Evolutionary conservation across 2,888 invertebrate genomes (phyloP), one percentile per base, ranked within the genome.

Genomic region (Hecatera dysodea): DNA sequence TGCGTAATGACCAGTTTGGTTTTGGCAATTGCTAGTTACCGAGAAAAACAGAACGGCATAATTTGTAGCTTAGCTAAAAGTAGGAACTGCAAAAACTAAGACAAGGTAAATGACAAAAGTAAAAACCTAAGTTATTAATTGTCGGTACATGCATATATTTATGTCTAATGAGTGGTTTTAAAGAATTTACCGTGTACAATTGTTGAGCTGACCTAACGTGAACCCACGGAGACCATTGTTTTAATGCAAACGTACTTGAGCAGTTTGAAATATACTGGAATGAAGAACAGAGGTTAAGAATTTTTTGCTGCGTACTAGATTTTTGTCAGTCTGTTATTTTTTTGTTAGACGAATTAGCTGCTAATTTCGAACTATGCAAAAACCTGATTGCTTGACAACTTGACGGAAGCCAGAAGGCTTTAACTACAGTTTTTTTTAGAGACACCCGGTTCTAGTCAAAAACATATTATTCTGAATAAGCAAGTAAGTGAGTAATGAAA

Each of bases 171-270:
- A 57, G 17, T 36, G 22, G n/a, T 68, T 67, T 52, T 2, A 56
- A 67, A 56, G 60, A 56, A 27, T 50, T 56, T 46, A 57, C 50
- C 46, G 19, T 48, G 2, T 46, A 48, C 52, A 62, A 29, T 50
- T 24, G 60, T 44, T 48, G 36, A 27, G 19, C 9, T 73, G 74
- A 77, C 78, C 64, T 56, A 7, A 22, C 29, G 44, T 73, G 64
- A 80, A 59, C 78, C 61, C 33, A 17, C 19, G 27, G 44, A 33
- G 15, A 36, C 81, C 17, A 78, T 80, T 81, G 78, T 80, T 67
- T 64, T n/a, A 42, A 73, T 68, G 62, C 67, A 29, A 63, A 44
- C 44, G 48, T 56, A 50, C 44, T 60, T 74, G 67, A 67, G n/a
- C 64, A 44, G 24, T 53, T 50, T 57, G n/a, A 33, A 50, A 27